phyloP scores from a whole-genome alignment of 1,140 invertebrate species.

The Ips typographus region DNA sequence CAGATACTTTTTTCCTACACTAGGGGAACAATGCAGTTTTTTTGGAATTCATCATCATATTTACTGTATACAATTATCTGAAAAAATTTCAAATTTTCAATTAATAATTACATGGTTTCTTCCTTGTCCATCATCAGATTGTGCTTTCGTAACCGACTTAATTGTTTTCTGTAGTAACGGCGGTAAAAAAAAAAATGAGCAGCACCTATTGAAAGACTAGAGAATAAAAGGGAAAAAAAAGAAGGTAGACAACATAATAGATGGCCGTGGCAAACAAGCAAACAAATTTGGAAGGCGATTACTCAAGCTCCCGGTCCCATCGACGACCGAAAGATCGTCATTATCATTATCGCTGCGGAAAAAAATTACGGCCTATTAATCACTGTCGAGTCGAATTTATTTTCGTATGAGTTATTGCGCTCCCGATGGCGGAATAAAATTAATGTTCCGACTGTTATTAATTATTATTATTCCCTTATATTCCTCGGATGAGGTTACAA shows the following conservation, averaged over 20 bases:
- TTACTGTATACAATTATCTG: no score
- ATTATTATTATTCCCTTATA: conserved; percentile 23
- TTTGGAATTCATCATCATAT: no score
- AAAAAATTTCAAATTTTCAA: no score
- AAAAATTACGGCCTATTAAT: conserved; percentile 24
- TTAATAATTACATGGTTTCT: no score
- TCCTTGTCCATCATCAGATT: no score
- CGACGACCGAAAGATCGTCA: conserved; percentile 22
- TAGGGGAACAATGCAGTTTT: no score
- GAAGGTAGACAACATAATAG: neutral
- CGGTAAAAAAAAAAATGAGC: no score
- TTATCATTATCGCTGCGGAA: conserved; percentile 20
- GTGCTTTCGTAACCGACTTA: no score
- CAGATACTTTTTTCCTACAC: no score
- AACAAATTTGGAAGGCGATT: conserved; percentile 9
- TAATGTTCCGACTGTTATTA: conserved; percentile 28
- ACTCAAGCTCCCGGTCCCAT: conserved; percentile 5
- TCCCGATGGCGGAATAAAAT: conserved; percentile 25
- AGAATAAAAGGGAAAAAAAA: neutral
- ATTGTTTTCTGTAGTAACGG: no score
- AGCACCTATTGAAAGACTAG: neutral
- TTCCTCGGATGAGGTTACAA: conserved; percentile 25
- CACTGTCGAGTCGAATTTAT: conserved; percentile 25
- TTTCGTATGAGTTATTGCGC: conserved; percentile 27
- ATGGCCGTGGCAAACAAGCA: neutral